These are phyloP conservation scores for Sinopyrophorus schimmeli DNA, from an alignment of 2,888 invertebrate species.

Conservation along the genomic window DNA sequence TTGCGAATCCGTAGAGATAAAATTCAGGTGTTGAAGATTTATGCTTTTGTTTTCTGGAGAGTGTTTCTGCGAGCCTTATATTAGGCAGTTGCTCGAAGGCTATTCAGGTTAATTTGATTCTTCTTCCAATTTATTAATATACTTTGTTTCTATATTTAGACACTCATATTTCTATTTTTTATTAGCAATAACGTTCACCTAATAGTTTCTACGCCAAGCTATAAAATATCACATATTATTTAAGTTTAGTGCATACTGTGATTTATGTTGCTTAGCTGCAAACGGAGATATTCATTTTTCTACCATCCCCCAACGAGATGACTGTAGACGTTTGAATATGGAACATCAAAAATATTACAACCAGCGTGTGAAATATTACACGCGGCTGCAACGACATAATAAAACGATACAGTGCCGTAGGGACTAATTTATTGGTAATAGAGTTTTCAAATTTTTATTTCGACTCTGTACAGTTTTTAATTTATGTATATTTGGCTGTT, in stretches of 20 bases:
- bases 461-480: constrained; percentile 15
- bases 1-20: too few species aligned
- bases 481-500: constrained; percentile 16
- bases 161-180: too few species aligned
- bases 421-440: constrained; percentile 28
- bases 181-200: too few species aligned
- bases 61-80: too few species aligned
- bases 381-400: constrained; percentile 19
- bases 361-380: constrained; percentile 16
- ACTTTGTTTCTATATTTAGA: too few species aligned
- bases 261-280: constrained; percentile 41
- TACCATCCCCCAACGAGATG: constrained; percentile 34
- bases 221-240: too few species aligned
- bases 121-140: too few species aligned
- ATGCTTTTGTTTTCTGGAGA: too few species aligned
- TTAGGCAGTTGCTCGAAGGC: too few species aligned
- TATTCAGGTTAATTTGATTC: too few species aligned
- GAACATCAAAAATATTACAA: constrained; percentile 33
- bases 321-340: constrained; percentile 38
- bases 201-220: too few species aligned
- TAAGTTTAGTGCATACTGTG: constrained; percentile 38
- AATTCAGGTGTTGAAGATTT: too few species aligned
- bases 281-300: constrained; percentile 40
- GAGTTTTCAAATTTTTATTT: constrained; percentile 23
- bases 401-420: constrained; percentile 17